Evolutionary conservation across 2,888 invertebrate genomes (phyloP), one percentile per base, ranked within the genome.

Genomic region (Drosophila greeni): DNA sequence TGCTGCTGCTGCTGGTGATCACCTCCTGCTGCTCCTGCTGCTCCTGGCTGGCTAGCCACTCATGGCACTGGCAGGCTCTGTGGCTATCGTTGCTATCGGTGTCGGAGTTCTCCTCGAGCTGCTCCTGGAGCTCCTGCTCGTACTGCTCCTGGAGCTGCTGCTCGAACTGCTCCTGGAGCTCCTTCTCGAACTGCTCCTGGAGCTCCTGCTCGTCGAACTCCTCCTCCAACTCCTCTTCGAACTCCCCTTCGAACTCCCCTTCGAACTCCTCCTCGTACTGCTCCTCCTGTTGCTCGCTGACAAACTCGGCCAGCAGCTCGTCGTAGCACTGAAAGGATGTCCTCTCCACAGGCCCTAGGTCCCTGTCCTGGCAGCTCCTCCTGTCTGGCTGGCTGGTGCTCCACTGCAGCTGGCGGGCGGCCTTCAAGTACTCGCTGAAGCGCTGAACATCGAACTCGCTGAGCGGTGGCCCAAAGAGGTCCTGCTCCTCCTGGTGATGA

Each of bases 381-480:
- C 18, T 9, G 14, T 14, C 36, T 24, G 31, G 24, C 42, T 36
- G n/a, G 16, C 16, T 48, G 29, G 37, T 53, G 37, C 47, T 69
- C 57, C 74, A 37, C 51, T 81, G 82, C 39, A 76, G 49, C 40
- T 83, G 84, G 29, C 77, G 62, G 14, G 83, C 82, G 20, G 74
- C 78, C 24, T 60, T 74, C 31, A 79, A 31, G 72, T 74, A 85
- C 51, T 85, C 82, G 65, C 79, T 76, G 31, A 88, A 82, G 12
- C 85, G 82, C 55, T 85, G 86, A 54, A 85, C 87, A 85, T 87
- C 87, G 66, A 87, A 87, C 71, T 88, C 87, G 47, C 82, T 80
- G 11, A 80, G 69, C 20, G 74, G 56, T 5, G 66, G 40, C 20
- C 60, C 81, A 61, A 80, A 80, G 68, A 31, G 29, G 1, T 43